phyloP scores from a whole-genome alignment of 2,797 vertebrate species.

The Eulemur albifrons region DNA sequence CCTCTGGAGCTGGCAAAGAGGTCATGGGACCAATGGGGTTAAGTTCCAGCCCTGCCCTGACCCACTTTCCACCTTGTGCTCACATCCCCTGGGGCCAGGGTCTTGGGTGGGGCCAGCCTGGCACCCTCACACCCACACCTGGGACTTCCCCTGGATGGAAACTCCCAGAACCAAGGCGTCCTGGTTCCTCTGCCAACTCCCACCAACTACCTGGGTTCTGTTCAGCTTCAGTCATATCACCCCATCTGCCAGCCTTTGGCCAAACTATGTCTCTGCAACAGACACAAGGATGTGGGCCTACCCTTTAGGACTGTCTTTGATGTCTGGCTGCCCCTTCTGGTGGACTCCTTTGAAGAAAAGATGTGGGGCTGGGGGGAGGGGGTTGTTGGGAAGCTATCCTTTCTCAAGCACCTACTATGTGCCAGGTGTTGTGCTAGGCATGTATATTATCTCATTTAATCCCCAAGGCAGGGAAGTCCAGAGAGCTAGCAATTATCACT shows the following conservation, averaged over 20 bases:
- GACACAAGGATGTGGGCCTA: neutral
- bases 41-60: slow-evolving; percentile 62
- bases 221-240: neutral
- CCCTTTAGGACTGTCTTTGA: slow-evolving; percentile 4
- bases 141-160: slow-evolving; percentile 78
- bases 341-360: slow-evolving; percentile 47
- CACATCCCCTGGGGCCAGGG: slow-evolving; percentile 64
- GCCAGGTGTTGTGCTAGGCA: neutral
- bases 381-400: neutral
- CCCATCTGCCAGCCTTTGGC: neutral
- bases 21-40: slow-evolving; percentile 61
- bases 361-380: neutral
- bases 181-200: slow-evolving; percentile 55
- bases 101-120: slow-evolving; percentile 65
- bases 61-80: slow-evolving; percentile 71
- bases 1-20: slow-evolving; percentile 29
- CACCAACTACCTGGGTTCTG: slow-evolving; percentile 29
- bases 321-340: neutral
- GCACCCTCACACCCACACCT: slow-evolving; percentile 55
- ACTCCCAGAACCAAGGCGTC: slow-evolving; percentile 68
- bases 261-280: neutral
- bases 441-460: neutral
- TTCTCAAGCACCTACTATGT: neutral
- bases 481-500: neutral
- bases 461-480: neutral